These are phyloP conservation scores for Glyptemys insculpta DNA, from an alignment of 2,797 vertebrate genomes.

Conservation along the genomic window DNA sequence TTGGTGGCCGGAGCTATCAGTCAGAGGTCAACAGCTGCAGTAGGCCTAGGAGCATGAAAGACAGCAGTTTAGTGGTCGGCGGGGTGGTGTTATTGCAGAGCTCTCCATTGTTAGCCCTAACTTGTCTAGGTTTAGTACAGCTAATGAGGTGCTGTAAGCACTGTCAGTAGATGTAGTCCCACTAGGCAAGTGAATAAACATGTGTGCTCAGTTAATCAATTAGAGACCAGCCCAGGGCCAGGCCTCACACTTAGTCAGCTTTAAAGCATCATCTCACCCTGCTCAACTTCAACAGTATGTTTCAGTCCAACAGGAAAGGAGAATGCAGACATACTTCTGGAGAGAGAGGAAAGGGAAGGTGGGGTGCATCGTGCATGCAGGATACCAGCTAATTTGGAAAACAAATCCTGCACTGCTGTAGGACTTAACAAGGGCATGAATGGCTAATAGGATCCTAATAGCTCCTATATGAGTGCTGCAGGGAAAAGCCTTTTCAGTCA, in stretches of 20 bases:
- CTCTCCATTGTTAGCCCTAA: not conserved
- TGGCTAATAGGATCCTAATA: not conserved
- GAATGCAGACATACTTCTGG: not conserved
- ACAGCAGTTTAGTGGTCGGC: accelerated
- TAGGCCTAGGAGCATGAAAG: not conserved
- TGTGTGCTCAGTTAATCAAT: not conserved
- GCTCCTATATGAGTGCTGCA: not conserved
- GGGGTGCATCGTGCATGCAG: not conserved
- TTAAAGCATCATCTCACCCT: not conserved
- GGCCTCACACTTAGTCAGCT: not conserved
- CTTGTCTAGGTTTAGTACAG: not conserved
- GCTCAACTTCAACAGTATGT: not conserved
- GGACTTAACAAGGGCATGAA: not conserved
- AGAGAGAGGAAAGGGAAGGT: not conserved
- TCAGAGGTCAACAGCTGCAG: not conserved
- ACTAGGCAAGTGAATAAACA: not conserved
- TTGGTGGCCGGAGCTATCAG: not conserved
- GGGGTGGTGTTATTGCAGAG: not conserved
- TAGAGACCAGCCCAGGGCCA: not conserved
- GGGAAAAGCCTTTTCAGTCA: not conserved
- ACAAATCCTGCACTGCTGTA: not conserved
- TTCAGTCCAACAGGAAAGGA: not conserved
- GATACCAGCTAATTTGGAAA: not conserved
- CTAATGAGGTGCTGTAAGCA: not conserved
- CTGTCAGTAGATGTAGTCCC: not conserved